Evolutionary conservation across 2,888 invertebrate genomes (phyloP).

Genomic region (Fragum sueziense): DNA sequence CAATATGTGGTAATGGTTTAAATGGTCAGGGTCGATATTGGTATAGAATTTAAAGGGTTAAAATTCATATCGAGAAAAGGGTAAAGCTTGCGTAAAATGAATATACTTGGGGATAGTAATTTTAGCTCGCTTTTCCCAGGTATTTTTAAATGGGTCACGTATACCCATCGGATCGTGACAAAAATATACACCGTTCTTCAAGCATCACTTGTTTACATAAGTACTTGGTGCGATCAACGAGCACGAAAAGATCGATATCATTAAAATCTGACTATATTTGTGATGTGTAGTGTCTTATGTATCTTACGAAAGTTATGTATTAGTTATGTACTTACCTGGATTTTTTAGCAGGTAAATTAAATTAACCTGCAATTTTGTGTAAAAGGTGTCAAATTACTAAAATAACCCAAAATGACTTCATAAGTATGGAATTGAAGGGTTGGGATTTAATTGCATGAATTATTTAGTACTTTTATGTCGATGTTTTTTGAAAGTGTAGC

Average conservation of each 20-base stretch:
- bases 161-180: conserved; percentile 23
- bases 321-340: background rate
- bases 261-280: background rate
- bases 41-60: no score
- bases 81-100: conserved; percentile 16
- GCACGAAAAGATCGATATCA: conserved; percentile 12
- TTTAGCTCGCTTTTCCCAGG: background rate
- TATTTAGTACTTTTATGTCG: no score
- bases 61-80: no score
- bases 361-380: no score
- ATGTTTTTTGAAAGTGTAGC: no score
- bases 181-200: conserved; percentile 22
- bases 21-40: no score
- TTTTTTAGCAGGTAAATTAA: background rate
- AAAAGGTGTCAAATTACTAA: no score
- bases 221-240: background rate
- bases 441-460: no score
- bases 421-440: no score
- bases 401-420: no score
- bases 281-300: conserved; percentile 1
- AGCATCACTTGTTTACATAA: conserved; percentile 9
- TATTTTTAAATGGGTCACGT: conserved; percentile 30
- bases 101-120: conserved; percentile 17
- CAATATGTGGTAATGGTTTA: no score
- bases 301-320: background rate